These are phyloP conservation scores for Epinotia nisella DNA, from an alignment of 2,888 invertebrate species.

Conservation along the genomic window DNA sequence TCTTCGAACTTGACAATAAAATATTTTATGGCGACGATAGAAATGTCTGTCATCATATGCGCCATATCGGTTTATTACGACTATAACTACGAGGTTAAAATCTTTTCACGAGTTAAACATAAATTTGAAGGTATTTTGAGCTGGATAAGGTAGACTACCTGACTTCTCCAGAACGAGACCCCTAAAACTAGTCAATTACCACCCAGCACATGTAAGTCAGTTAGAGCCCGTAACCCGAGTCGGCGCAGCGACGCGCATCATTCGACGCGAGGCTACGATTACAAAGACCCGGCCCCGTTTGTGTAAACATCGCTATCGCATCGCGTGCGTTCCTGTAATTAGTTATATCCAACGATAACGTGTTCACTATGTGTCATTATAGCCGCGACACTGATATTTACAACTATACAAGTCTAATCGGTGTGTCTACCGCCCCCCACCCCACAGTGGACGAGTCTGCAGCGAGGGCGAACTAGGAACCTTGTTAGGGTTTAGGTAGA, in stretches of 20 bases:
- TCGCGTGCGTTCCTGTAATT: slow-evolving; percentile 77
- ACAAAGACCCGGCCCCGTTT: slow-evolving; percentile 58
- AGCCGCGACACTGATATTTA: slow-evolving; percentile 68
- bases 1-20: no score
- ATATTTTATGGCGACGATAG: no score
- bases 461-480: slow-evolving; percentile 24
- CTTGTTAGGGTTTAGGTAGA: slow-evolving; percentile 33
- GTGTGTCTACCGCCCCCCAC: slow-evolving; percentile 29
- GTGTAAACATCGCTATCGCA: slow-evolving; percentile 65
- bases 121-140: background rate
- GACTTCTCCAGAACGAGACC: background rate
- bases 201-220: slow-evolving; percentile 29
- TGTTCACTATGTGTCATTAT: slow-evolving; percentile 67
- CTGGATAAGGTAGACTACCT: background rate
- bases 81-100: no score
- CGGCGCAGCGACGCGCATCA: slow-evolving; percentile 53
- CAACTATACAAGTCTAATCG: slow-evolving; percentile 46
- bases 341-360: slow-evolving; percentile 71
- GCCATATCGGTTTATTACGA: no score
- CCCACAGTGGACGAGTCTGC: slow-evolving; percentile 1
- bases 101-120: background rate
- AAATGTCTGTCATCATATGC: no score
- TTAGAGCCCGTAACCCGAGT: slow-evolving; percentile 58
- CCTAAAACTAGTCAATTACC: slow-evolving; percentile 22
- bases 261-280: slow-evolving; percentile 56